Percentiles rank a stretch among this genome's conserved stretches.
These are phyloP conservation scores for Apocheima hispidaria DNA, from an alignment of 2,888 invertebrate species.

Conservation along the genomic window DNA sequence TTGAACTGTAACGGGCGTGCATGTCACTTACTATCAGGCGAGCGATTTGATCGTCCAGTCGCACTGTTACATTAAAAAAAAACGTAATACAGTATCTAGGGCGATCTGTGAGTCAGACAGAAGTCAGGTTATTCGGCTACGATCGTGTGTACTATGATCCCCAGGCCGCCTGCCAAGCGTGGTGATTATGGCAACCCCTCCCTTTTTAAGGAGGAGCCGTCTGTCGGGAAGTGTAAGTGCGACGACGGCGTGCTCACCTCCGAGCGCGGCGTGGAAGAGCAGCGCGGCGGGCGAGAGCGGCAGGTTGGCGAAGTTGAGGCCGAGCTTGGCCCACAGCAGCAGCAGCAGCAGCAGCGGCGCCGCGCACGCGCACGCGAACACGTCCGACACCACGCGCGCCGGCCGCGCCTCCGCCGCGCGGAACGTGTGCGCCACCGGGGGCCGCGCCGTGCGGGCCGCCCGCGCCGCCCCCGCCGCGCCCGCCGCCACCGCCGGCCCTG, in stretches of 20 bases:
- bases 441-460: conserved; percentile 70
- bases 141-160: too few species aligned
- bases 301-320: conserved; percentile 94
- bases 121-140: background rate
- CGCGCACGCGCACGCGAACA: conserved; percentile 94
- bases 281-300: conserved; percentile 92
- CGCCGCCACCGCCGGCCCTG: background rate
- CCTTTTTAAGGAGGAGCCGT: too few species aligned
- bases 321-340: conserved; percentile 94
- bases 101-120: background rate
- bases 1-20: too few species aligned
- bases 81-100: too few species aligned
- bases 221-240: too few species aligned
- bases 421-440: conserved; percentile 92
- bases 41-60: too few species aligned
- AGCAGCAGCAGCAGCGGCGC: conserved; percentile 94
- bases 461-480: background rate
- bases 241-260: conserved; percentile 84
- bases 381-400: conserved; percentile 93
- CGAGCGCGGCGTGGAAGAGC: conserved; percentile 95
- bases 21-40: too few species aligned
- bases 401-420: conserved; percentile 97
- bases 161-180: too few species aligned
- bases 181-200: too few species aligned
- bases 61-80: too few species aligned